Conservation (phyloP, 2,797 vertebrate species). For the Xiphorhynchus erythropygius region DNA sequence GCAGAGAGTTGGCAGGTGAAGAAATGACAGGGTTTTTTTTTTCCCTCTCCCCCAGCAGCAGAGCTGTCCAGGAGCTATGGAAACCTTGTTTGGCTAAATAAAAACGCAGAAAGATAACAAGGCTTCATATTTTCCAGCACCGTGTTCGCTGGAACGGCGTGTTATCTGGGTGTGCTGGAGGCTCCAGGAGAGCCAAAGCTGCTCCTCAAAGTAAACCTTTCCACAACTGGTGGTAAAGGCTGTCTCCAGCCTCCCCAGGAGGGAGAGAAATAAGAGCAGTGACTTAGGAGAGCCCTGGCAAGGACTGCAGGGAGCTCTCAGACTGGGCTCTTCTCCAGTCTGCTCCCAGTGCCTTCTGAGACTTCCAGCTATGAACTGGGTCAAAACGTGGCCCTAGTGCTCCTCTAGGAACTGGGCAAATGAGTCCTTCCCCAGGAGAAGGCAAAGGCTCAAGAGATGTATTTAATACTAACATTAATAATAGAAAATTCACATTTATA, state of each 20-base stretch:
- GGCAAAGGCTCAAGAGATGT: neutral
- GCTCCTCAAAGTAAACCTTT: neutral
- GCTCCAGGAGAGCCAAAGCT: neutral
- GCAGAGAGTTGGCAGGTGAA: slow-evolving; percentile 61
- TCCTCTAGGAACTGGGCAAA: neutral
- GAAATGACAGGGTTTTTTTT: slow-evolving; percentile 1
- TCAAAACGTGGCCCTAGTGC: neutral
- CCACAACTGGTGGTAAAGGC: neutral
- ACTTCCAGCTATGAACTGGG: fast-evolving
- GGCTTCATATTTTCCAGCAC: slow-evolving; percentile 52
- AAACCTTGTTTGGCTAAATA: slow-evolving; percentile 63
- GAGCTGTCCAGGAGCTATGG: slow-evolving; percentile 53
- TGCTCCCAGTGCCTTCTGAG: neutral
- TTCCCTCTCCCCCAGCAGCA: neutral
- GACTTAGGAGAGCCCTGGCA: neutral
- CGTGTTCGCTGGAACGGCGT: neutral
- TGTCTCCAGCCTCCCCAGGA: neutral
- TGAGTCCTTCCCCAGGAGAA: neutral
- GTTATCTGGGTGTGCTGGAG: neutral
- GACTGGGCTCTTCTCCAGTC: neutral
- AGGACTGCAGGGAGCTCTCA: neutral
- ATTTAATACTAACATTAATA: neutral
- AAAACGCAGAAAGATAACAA: slow-evolving; percentile 49
- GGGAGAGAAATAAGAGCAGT: neutral
- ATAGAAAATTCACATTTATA: neutral